phyloP scores from a whole-genome alignment of 2,797 vertebrate genomes.

The Fistularia tabacaria region DNA sequence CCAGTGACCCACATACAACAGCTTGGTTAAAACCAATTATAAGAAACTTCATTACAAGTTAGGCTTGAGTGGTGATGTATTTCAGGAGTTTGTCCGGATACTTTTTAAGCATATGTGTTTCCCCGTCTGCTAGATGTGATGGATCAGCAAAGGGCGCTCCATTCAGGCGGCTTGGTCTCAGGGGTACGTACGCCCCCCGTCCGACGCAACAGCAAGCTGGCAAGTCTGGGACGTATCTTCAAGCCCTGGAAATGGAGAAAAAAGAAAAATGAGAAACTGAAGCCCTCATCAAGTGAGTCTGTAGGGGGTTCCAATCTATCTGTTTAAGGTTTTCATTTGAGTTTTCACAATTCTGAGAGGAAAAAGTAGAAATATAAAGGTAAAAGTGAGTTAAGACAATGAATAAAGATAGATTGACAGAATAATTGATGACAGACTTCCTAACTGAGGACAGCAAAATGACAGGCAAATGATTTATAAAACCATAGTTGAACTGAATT shows the following conservation, averaged over 20 bases:
- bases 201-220: slow-evolving; percentile 92
- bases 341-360: too few species aligned
- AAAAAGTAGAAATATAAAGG: too few species aligned
- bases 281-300: slow-evolving; percentile 81
- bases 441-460: too few species aligned
- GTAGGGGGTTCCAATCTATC: background rate
- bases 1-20: slow-evolving; percentile 31
- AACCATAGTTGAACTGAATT: too few species aligned
- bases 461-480: too few species aligned
- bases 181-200: slow-evolving; percentile 91
- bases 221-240: slow-evolving; percentile 93
- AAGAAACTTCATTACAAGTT: too few species aligned
- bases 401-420: too few species aligned
- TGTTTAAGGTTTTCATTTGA: too few species aligned
- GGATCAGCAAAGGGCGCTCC: slow-evolving; percentile 85
- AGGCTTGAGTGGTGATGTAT: too few species aligned
- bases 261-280: slow-evolving; percentile 96
- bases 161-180: slow-evolving; percentile 86
- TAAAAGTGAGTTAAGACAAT: too few species aligned
- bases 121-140: slow-evolving; percentile 80
- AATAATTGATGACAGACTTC: too few species aligned
- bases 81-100: background rate
- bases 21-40: background rate
- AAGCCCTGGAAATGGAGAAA: slow-evolving; percentile 99
- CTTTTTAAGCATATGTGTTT: slow-evolving; percentile 16